Evolutionary conservation across 2,797 vertebrate genomes (phyloP).

Genomic region (Darevskia mixta): DNA sequence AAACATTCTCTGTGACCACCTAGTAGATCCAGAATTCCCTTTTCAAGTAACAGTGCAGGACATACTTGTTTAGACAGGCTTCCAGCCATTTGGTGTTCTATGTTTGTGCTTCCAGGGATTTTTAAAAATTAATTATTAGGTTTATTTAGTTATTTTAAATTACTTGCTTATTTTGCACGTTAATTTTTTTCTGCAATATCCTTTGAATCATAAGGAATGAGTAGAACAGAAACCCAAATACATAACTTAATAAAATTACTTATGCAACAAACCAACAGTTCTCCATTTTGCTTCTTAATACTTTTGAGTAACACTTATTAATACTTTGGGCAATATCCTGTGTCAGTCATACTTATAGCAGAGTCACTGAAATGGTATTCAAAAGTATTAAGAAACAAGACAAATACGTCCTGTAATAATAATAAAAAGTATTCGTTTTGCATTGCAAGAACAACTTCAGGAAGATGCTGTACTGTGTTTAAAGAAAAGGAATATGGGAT

Average conservation of each 20-base stretch:
- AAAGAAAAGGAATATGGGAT: neutral
- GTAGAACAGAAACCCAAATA: neutral
- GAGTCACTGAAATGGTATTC: too few relatives aligned
- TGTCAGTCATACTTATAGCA: too few relatives aligned
- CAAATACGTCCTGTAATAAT: too few relatives aligned
- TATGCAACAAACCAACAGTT: neutral
- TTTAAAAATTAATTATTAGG: neutral
- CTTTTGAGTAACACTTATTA: too few relatives aligned
- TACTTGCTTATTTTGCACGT: neutral
- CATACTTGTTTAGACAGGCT: neutral
- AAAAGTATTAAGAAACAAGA: too few relatives aligned
- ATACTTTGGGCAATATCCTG: too few relatives aligned
- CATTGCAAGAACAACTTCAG: neutral
- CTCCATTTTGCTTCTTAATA: too few relatives aligned
- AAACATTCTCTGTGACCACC: neutral
- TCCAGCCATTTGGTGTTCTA: neutral
- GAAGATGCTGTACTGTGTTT: neutral
- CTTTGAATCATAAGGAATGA: neutral
- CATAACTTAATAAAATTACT: neutral
- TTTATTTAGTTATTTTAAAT: neutral
- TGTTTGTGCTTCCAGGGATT: neutral
- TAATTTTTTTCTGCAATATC: neutral
- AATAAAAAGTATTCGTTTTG: too few relatives aligned
- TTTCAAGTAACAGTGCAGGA: neutral
- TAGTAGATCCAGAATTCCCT: neutral